Conservation (phyloP, 1,140 invertebrate species). For the Drosophila teissieri region DNA sequence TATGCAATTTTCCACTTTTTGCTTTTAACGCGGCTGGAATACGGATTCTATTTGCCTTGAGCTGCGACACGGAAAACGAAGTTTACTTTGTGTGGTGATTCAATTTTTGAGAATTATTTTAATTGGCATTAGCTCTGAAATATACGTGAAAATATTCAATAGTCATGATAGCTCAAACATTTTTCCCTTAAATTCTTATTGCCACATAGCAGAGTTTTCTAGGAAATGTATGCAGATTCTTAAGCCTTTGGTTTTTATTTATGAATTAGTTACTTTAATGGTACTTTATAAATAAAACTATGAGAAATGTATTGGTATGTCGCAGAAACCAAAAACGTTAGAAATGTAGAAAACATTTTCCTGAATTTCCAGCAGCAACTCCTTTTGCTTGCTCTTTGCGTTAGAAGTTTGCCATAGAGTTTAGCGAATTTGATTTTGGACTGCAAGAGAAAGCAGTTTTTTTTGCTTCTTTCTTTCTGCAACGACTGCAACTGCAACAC, state of each 20-base stretch:
- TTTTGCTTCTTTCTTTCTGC: constrained; percentile 56
- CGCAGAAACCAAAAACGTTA: neutral
- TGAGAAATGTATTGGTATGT: no score
- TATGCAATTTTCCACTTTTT: constrained; percentile 68
- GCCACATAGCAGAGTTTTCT: no score
- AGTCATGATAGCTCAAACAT: no score
- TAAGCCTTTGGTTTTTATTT: no score
- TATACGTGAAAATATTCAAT: no score
- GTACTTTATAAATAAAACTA: neutral
- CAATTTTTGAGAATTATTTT: no score
- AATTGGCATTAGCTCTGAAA: no score
- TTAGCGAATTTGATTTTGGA: constrained; percentile 72
- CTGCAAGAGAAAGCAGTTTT: constrained; percentile 81
- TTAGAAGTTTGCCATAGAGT: constrained; percentile 70
- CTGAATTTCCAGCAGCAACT: constrained; percentile 21
- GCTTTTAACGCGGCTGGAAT: constrained; percentile 66
- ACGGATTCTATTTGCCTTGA: constrained; percentile 59
- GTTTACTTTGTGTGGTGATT: neutral
- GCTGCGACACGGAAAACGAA: constrained; percentile 43
- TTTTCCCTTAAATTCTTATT: no score
- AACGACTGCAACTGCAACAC: constrained; percentile 55
- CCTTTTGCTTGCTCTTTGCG: constrained; percentile 35
- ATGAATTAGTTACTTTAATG: no score
- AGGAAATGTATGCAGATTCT: no score
- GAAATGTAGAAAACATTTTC: neutral